A percentile compares a stretch with the other conserved stretches of the same genome.
phyloP scores from a whole-genome alignment of 2,797 vertebrate species.

The Syndactyla subalaris region DNA sequence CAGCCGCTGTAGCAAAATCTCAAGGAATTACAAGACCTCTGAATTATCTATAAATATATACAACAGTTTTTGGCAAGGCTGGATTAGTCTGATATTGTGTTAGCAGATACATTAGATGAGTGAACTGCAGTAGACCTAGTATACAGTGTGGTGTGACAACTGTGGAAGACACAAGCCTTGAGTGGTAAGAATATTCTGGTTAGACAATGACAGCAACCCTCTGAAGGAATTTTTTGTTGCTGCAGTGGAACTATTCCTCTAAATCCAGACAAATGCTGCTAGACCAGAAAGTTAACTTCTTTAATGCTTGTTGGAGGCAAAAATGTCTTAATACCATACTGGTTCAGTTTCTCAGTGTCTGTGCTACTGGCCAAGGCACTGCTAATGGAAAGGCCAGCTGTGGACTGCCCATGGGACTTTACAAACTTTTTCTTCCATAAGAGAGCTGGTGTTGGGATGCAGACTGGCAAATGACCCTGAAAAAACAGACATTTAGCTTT shows the following conservation, averaged over 20 bases:
- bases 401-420: neutral
- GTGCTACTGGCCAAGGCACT: neutral
- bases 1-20: neutral
- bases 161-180: neutral
- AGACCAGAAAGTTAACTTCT: neutral
- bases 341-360: neutral
- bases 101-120: fast-evolving
- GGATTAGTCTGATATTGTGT: neutral
- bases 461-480: neutral
- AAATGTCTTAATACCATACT: neutral
- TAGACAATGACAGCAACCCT: neutral
- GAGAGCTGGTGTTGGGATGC: neutral
- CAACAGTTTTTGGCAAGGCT: neutral
- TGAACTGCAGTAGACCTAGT: neutral
- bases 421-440: neutral
- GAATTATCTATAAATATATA: neutral
- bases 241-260: neutral
- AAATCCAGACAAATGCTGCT: neutral
- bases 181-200: neutral
- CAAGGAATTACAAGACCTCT: neutral
- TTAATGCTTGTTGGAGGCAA: neutral
- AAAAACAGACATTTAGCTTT: neutral
- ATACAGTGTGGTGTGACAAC: neutral
- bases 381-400: neutral
- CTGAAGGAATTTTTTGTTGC: neutral